Conservation (phyloP, 92 coral and sea anemone genomes). For the Epizoanthus scotinus region DNA sequence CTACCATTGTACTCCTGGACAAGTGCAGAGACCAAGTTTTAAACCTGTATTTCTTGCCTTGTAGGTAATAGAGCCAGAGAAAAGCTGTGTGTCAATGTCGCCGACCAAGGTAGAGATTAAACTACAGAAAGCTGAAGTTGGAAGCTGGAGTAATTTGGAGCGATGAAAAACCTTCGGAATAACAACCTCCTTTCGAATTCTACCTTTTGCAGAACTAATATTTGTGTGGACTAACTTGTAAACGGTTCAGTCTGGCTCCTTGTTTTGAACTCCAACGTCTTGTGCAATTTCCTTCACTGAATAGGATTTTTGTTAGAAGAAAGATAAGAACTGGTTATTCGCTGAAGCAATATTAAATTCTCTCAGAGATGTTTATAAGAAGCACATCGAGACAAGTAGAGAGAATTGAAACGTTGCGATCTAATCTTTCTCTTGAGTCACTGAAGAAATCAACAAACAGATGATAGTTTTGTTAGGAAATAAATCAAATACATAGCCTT, state of each 20-base stretch:
- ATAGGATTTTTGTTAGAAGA: neutral
- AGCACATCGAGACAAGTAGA: too few species aligned
- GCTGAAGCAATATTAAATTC: neutral
- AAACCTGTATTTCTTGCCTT: constrained; percentile 5
- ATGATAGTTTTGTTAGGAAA: too few species aligned
- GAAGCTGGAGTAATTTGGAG: constrained; percentile 87
- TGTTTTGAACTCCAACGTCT: too few species aligned
- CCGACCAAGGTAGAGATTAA: constrained; percentile 94
- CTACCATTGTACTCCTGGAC: too few species aligned
- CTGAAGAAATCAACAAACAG: too few species aligned
- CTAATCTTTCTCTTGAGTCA: too few species aligned
- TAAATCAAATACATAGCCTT: too few species aligned
- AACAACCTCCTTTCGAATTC: neutral
- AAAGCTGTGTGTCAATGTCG: constrained; percentile 76
- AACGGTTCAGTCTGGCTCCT: too few species aligned
- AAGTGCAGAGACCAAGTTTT: neutral
- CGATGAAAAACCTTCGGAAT: constrained; percentile 30
- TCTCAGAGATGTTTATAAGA: neutral
- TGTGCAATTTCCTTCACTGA: neutral
- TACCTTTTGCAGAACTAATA: neutral
- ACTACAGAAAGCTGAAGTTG: constrained; percentile 78
- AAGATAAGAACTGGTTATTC: neutral
- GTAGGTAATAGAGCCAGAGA: constrained; percentile 85
- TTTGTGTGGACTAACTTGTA: too few species aligned
- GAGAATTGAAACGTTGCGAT: too few species aligned